These are phyloP conservation scores for Lysiphlebus fabarum DNA, from an alignment of 1,140 invertebrate genomes.

Conservation along the genomic window DNA sequence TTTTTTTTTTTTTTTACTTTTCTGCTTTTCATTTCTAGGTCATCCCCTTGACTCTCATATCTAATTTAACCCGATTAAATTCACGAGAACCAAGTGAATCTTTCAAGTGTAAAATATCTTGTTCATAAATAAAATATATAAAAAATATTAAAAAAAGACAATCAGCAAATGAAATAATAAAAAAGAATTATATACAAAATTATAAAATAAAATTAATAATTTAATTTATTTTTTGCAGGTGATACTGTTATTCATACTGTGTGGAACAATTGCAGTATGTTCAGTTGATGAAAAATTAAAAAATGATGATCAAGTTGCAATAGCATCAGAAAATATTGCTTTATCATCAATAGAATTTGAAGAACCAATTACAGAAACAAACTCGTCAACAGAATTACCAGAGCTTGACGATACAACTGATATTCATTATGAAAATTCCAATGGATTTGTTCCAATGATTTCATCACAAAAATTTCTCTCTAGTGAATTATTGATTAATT, in stretches of 20 bases:
- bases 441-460: slow-evolving; percentile 46
- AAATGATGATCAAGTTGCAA: slow-evolving; percentile 44
- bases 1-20: slow-evolving; percentile 49
- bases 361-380: slow-evolving; percentile 17
- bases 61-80: slow-evolving; percentile 29
- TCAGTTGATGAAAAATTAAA: slow-evolving; percentile 22
- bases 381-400: slow-evolving; percentile 9
- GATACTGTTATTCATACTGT: slow-evolving; percentile 38
- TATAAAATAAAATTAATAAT: neutral
- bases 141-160: too few species aligned
- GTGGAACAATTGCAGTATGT: slow-evolving; percentile 37
- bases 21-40: slow-evolving; percentile 48
- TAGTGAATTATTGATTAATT: neutral
- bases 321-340: slow-evolving; percentile 36
- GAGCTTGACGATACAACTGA: slow-evolving; percentile 23
- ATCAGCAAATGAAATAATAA: too few species aligned
- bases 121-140: too few species aligned
- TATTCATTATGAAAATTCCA: slow-evolving; percentile 43
- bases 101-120: too few species aligned
- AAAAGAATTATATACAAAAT: too few species aligned
- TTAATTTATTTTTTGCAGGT: slow-evolving; percentile 37
- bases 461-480: too few species aligned
- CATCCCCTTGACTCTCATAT: slow-evolving; percentile 36
- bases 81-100: neutral
- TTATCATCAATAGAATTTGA: slow-evolving; percentile 22